phyloP scores from a whole-genome alignment of 1,140 invertebrate species.

The Apis florea region DNA sequence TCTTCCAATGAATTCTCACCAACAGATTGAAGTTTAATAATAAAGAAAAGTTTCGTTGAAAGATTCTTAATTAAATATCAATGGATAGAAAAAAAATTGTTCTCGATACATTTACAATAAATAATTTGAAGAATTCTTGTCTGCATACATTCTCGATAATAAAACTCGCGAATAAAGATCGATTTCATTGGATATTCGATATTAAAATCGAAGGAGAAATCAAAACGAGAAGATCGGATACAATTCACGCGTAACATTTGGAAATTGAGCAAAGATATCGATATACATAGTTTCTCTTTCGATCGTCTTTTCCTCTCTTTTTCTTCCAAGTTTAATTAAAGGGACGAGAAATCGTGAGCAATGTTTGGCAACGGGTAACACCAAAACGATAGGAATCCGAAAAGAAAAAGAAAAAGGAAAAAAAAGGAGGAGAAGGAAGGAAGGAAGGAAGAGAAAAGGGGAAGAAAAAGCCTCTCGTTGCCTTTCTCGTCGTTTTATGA shows the following conservation, averaged over 20 bases:
- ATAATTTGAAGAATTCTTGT: too few species aligned
- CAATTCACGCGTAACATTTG: slow-evolving; percentile 17
- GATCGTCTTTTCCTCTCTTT: too few species aligned
- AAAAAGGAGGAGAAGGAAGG: neutral
- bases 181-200: neutral
- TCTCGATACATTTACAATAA: too few species aligned
- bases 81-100: too few species aligned
- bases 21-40: too few species aligned
- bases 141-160: too few species aligned
- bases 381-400: slow-evolving; percentile 23
- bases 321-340: slow-evolving; percentile 42
- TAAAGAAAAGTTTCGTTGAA: too few species aligned
- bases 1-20: too few species aligned
- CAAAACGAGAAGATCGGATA: neutral
- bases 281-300: neutral
- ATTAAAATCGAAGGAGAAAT: neutral
- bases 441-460: neutral
- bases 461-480: neutral
- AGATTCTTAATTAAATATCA: too few species aligned
- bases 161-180: neutral
- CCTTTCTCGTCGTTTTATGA: slow-evolving; percentile 41
- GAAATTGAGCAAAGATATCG: too few species aligned
- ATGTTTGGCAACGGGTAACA: slow-evolving; percentile 11
- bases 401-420: neutral
- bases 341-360: slow-evolving; percentile 17